Base-by-base conservation (phyloP, 2,797 vertebrate species). In the Malacoctenus gilli region DNA sequence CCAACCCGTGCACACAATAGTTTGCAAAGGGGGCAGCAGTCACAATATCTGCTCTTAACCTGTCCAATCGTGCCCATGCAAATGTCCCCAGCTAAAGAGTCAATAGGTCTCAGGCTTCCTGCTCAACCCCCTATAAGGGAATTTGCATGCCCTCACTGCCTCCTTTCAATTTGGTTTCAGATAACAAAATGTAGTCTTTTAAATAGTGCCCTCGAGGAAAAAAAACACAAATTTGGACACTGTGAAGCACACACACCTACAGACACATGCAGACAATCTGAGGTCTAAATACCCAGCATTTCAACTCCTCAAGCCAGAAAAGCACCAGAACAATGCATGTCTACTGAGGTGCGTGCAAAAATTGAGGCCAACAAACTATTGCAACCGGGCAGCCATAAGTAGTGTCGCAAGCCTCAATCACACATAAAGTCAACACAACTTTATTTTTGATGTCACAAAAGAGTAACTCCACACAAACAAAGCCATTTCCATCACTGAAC, bases 41-140 rank as follows among this genome's bases (percentile, higher is more conserved):
- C 55, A 81, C 77, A 87, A 85, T 78, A 75, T 40, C 60, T 65
- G 59, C 28, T 57, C 71, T 82, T 84, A 83, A 90, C 85, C 79
- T 88, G 81, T 80, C 79, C 86, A 87, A 85, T 90, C 83, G 75
- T 18, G 59, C 77, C 76, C 71, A 90, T 90, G 89, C 89, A 90
- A 91, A 91, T 90, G 34, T 68, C 32, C 65, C 31, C 21, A 69
- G 70, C 69, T 59, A 53, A 66, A 71, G 49, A 84, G 56, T 89
- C 77, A 87, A 85, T 82, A 65, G 80, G 59, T 76, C 57, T 59
- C 51, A 43, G 74, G 66, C 83, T 80, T 85, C 74, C 68, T 80
- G 67, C 69, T 75, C 46, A 52, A 55, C 59, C 77, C 63, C 77
- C 67, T 77, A 72, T 34, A 13, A 35, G 25, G 11, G 22, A 11